Percentiles rank a stretch among this genome's conserved stretches.
Evolutionary conservation across 2,113 vertebrate species (phyloP).

Genomic region (Upupa epops): DNA sequence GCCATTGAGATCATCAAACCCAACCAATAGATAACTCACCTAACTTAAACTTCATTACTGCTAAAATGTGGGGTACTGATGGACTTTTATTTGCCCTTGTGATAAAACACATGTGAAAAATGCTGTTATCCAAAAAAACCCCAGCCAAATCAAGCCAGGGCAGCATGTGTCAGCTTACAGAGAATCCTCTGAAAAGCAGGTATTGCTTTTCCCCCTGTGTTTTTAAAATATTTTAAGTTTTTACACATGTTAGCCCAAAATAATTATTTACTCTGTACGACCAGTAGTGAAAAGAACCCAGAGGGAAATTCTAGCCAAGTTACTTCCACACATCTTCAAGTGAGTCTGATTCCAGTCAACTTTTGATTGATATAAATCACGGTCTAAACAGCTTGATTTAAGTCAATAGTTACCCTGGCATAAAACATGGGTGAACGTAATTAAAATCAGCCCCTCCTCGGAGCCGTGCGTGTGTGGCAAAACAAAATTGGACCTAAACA

Average conservation of each 20-base stretch:
- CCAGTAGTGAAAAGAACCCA: slow-evolving; percentile 49
- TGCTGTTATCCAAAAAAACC: not conserved
- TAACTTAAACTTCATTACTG: not conserved
- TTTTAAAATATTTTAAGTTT: slow-evolving; percentile 43
- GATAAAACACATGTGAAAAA: not conserved
- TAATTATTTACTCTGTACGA: slow-evolving; percentile 58
- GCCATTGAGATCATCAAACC: too few relatives aligned
- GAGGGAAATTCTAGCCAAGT: slow-evolving; percentile 30
- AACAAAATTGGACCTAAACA: slow-evolving; percentile 14
- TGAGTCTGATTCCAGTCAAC: slow-evolving; percentile 38
- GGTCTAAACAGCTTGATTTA: slow-evolving; percentile 46
- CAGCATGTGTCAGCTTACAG: not conserved
- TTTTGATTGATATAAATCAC: slow-evolving; percentile 33
- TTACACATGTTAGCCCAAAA: slow-evolving; percentile 37
- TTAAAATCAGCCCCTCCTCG: slow-evolving; percentile 51
- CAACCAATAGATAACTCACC: not conserved
- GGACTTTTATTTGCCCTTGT: not conserved
- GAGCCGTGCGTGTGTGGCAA: slow-evolving; percentile 52
- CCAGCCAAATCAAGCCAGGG: not conserved
- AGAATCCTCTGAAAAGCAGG: slow-evolving; percentile 4
- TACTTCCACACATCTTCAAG: slow-evolving; percentile 38
- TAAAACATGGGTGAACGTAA: not conserved
- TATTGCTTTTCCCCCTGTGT: not conserved
- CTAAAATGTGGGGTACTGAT: not conserved
- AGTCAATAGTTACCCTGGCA: slow-evolving; percentile 58